phyloP scores from a whole-genome alignment of 2,797 vertebrate species.

The Xenopus petersii region DNA sequence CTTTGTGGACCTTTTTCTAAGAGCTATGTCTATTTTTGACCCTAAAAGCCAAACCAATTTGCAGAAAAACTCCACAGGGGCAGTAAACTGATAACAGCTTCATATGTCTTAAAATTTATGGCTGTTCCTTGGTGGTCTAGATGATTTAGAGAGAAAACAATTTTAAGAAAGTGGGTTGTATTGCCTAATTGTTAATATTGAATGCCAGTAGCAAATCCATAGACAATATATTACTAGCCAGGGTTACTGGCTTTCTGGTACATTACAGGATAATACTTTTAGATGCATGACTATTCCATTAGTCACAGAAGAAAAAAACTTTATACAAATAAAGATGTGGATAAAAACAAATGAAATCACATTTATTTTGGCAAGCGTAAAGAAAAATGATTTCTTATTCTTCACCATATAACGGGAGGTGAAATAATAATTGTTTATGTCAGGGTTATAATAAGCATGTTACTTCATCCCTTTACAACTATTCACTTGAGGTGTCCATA shows the following conservation, averaged over 20 bases:
- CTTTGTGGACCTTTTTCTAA: neutral
- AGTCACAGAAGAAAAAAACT: slow-evolving; percentile 64
- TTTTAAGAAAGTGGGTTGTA: slow-evolving; percentile 61
- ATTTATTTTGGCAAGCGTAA: slow-evolving; percentile 23
- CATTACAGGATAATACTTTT: slow-evolving; percentile 68
- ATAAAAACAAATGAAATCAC: slow-evolving; percentile 47
- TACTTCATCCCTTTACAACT: neutral
- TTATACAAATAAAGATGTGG: slow-evolving; percentile 50
- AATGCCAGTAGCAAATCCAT: slow-evolving; percentile 55
- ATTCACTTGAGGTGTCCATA: neutral
- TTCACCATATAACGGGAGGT: slow-evolving; percentile 20
- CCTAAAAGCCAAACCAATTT: slow-evolving; percentile 67
- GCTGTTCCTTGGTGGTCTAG: slow-evolving; percentile 82
- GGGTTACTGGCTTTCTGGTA: slow-evolving; percentile 61
- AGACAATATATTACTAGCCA: slow-evolving; percentile 56
- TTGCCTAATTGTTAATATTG: slow-evolving; percentile 71
- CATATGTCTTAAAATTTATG: slow-evolving; percentile 85
- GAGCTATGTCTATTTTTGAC: slow-evolving; percentile 58
- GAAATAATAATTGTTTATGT: slow-evolving; percentile 19
- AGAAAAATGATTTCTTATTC: slow-evolving; percentile 14
- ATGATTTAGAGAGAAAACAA: slow-evolving; percentile 22
- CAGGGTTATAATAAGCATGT: neutral
- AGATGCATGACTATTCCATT: slow-evolving; percentile 66
- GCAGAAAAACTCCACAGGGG: slow-evolving; percentile 71
- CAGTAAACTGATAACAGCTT: slow-evolving; percentile 74